Conservation (phyloP, 2,113 vertebrate species). For the Phyllostomus hastatus region DNA sequence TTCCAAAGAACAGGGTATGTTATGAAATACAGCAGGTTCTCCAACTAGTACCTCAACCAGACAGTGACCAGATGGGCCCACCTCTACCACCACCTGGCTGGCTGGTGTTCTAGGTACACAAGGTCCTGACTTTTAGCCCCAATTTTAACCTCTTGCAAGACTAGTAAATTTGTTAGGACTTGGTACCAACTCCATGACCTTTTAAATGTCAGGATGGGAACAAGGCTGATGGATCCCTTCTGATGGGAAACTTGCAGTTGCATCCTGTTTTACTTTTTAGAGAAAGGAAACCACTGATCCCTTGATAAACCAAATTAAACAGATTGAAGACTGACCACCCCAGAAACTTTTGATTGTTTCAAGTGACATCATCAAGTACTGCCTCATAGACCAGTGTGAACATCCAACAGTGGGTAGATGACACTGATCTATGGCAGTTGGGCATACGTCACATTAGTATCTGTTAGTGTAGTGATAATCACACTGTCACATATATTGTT, state of each 20-base stretch:
- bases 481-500: neutral
- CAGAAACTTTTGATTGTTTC: neutral
- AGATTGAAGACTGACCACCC: neutral
- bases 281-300: neutral
- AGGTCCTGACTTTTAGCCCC: neutral
- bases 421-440: neutral
- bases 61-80: neutral
- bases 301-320: neutral
- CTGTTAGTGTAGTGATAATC: neutral
- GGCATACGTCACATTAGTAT: neutral
- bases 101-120: neutral
- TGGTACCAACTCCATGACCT: neutral
- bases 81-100: neutral
- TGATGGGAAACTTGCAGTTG: neutral
- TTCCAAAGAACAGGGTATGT: neutral
- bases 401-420: neutral
- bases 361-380: neutral
- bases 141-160: constrained; percentile 1
- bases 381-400: neutral
- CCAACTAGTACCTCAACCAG: neutral
- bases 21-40: neutral
- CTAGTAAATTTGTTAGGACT: neutral
- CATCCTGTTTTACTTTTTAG: neutral
- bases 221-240: neutral
- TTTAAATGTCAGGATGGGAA: neutral